Percentiles rank a stretch among this genome's conserved stretches.
phyloP scores from a whole-genome alignment of 2,888 invertebrate species.

The Pollenia angustigena region DNA sequence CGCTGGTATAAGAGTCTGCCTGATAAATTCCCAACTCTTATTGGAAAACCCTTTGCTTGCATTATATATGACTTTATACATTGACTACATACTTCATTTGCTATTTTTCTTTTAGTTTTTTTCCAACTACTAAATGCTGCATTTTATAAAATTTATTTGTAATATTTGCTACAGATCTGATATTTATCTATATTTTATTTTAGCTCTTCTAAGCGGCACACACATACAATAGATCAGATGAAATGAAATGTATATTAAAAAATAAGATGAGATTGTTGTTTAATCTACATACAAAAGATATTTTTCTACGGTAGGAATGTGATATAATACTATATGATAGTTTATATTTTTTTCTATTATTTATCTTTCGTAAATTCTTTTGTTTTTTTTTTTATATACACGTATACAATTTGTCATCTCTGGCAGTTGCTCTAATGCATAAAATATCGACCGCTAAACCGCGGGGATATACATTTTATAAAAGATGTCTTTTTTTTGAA shows the following conservation, averaged over 20 bases:
- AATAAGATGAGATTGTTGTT: conserved; percentile 47
- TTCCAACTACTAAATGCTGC: conserved; percentile 10
- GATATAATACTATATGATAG: conserved; percentile 31
- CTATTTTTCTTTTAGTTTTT: background rate
- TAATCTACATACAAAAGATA: conserved; percentile 58
- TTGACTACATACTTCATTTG: background rate
- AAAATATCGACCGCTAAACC: conserved; percentile 61
- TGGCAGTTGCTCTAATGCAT: conserved; percentile 5
- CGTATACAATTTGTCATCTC: conserved; percentile 3
- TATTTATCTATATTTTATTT: conserved; percentile 14
- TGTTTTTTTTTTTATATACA: conserved; percentile 19
- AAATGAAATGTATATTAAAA: conserved; percentile 59
- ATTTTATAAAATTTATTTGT: conserved; percentile 27
- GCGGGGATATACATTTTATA: conserved; percentile 41
- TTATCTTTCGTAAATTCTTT: conserved; percentile 4
- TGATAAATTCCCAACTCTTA: background rate
- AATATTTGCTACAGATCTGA: conserved; percentile 31
- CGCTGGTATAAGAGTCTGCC: too few relatives aligned
- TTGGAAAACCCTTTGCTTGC: background rate
- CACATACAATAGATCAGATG: conserved; percentile 52
- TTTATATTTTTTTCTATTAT: background rate
- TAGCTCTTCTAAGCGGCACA: conserved; percentile 17
- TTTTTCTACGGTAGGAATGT: conserved; percentile 24
- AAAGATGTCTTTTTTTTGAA: conserved; percentile 17
- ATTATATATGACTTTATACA: background rate